A percentile compares a stretch with the other conserved stretches of the same genome.
Evolutionary conservation across 2,113 vertebrate genomes (phyloP).

Genomic region (rat (Rattus norvegicus)): GRCr8 NC_086036.1:56891001-56891500

Average conservation of each 20-base stretch:
- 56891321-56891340: not conserved
- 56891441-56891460: not conserved
- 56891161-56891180: not conserved
- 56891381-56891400: not conserved
- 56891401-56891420: conserved; percentile 49
- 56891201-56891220: not conserved
- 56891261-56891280: not conserved
- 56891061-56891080: not conserved
- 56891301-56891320: not conserved
- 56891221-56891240: not conserved
- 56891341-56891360: not conserved
- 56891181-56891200: not conserved
- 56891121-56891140: not conserved
- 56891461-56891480: not conserved
- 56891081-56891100: not conserved
- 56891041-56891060: not conserved
- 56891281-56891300: not conserved
- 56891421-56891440: conserved; percentile 11
- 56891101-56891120: not conserved
- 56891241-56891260: not conserved
- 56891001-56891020: not conserved
- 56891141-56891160: not conserved
- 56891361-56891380: not conserved
- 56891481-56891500: conserved; percentile 21
- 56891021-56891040: conserved; percentile 37